Conservation (phyloP, 1,140 invertebrate genomes). For the Saccostrea glomerata region DNA sequence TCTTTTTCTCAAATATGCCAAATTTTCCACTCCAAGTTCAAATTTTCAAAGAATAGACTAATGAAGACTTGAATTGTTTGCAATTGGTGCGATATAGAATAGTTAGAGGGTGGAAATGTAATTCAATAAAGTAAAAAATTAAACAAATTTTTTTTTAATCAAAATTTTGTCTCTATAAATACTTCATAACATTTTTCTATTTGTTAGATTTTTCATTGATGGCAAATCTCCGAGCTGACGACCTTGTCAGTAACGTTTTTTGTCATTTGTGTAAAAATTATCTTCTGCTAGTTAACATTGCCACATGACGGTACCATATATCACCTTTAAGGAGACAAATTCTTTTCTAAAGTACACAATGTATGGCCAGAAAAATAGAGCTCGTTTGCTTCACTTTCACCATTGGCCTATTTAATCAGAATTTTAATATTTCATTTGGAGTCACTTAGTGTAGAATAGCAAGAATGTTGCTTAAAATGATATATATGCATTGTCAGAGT, state of each 20-base stretch:
- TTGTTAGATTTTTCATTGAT: no score
- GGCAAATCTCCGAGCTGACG: background rate
- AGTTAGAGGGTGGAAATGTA: no score
- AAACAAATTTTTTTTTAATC: no score
- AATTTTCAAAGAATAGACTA: no score
- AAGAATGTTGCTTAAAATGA: background rate
- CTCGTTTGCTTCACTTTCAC: background rate
- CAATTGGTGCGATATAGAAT: no score
- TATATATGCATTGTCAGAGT: background rate
- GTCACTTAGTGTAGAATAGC: conserved; percentile 6
- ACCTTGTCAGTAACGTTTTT: background rate
- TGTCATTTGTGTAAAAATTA: conserved; percentile 15
- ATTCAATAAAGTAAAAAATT: no score
- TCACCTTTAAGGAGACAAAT: background rate
- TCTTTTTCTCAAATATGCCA: no score
- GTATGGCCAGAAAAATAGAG: background rate
- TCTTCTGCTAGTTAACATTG: background rate
- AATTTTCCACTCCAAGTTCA: no score
- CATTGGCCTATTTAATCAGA: background rate
- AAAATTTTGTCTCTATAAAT: no score
- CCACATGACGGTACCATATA: background rate
- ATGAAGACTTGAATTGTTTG: no score
- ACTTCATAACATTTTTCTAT: no score
- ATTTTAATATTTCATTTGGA: background rate
- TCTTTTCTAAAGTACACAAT: conserved; percentile 4